Percentiles rank a stretch among this genome's conserved stretches.
These are phyloP conservation scores for Artemisiospiza belli DNA, from an alignment of 2,113 vertebrate genomes.

Conservation along the genomic window DNA sequence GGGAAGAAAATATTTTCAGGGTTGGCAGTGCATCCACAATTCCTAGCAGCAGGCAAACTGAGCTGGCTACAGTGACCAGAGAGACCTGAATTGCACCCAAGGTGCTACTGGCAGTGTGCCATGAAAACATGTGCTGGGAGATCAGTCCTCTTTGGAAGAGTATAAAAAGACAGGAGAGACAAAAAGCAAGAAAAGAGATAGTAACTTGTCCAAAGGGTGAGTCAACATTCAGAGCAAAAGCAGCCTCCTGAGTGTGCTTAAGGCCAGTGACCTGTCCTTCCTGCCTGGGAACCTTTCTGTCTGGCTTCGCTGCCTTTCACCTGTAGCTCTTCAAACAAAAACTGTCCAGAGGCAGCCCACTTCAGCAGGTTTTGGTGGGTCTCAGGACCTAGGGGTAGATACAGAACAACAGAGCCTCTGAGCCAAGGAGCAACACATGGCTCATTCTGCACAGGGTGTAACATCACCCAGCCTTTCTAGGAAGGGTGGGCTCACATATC, in stretches of 20 bases:
- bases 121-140: not conserved
- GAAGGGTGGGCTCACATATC: not conserved
- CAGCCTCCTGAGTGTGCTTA: fast-evolving
- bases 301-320: not conserved
- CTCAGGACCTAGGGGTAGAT: not conserved
- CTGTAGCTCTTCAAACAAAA: not conserved
- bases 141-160: not conserved
- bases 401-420: not conserved
- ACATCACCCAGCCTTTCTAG: not conserved
- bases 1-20: not conserved
- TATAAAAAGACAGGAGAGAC: not conserved
- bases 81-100: not conserved
- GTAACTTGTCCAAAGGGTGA: not conserved
- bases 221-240: not conserved
- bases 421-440: not conserved
- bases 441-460: not conserved
- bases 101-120: not conserved
- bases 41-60: not conserved
- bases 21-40: not conserved
- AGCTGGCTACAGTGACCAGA: not conserved
- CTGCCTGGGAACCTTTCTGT: not conserved
- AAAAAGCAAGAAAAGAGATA: not conserved
- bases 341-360: too few relatives aligned
- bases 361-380: not conserved
- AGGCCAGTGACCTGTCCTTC: not conserved